Percentiles rank a stretch among this genome's conserved stretches.
phyloP scores from a whole-genome alignment of 2,888 invertebrate species.

The Conchocele bisecta region DNA sequence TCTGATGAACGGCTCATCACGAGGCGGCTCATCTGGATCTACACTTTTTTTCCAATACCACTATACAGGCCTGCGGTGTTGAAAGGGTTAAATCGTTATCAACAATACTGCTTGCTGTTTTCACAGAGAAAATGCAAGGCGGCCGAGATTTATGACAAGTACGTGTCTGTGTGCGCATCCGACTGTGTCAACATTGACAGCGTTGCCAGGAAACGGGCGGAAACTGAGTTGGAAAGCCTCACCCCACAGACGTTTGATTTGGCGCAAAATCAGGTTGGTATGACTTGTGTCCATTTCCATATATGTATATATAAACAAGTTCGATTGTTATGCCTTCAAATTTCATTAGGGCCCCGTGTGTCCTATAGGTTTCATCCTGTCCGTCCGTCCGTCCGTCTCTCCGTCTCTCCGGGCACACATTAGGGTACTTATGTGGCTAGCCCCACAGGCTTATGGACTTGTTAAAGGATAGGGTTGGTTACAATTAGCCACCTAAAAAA shows the following conservation, averaged over 20 bases:
- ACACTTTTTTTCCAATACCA: neutral
- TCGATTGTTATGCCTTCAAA: neutral
- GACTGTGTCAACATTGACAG: constrained; percentile 99
- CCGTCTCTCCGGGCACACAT: too few relatives aligned
- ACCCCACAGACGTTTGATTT: constrained; percentile 88
- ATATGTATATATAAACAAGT: neutral
- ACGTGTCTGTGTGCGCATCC: constrained; percentile 92
- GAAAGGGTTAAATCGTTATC: too few relatives aligned
- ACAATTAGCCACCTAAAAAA: too few relatives aligned
- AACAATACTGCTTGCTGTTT: constrained; percentile 58
- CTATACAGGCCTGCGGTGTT: too few relatives aligned
- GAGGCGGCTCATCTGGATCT: neutral
- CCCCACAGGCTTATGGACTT: too few relatives aligned
- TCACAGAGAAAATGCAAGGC: constrained; percentile 87
- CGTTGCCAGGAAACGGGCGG: constrained; percentile 86
- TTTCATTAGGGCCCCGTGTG: neutral
- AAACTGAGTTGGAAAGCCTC: constrained; percentile 83
- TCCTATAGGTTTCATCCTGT: too few relatives aligned
- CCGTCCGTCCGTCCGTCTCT: too few relatives aligned
- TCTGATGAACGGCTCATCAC: too few relatives aligned
- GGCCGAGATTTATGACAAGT: constrained; percentile 92
- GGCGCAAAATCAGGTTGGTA: constrained; percentile 84
- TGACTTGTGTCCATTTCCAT: too few relatives aligned
- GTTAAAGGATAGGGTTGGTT: too few relatives aligned
- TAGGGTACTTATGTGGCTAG: too few relatives aligned